These are phyloP conservation scores for Ginglymostoma cirratum DNA, from an alignment of 2,113 vertebrate genomes.

Conservation along the genomic window DNA sequence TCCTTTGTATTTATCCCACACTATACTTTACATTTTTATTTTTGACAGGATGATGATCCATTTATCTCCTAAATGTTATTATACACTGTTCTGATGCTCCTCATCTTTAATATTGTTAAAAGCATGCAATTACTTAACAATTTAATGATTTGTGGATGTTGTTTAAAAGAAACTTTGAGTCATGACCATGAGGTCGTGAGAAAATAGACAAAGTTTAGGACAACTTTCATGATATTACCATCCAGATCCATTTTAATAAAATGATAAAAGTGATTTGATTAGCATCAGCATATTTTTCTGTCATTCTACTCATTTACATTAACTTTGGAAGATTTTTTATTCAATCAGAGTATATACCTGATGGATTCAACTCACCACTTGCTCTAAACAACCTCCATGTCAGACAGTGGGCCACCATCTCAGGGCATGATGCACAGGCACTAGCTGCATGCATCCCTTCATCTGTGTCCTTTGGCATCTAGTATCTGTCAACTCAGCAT, in stretches of 20 bases:
- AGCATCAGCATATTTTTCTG: not conserved
- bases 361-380: no score
- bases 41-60: not conserved
- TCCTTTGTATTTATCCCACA: not conserved
- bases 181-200: not conserved
- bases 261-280: not conserved
- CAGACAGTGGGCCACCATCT: no score
- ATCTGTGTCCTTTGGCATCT: no score
- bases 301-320: not conserved
- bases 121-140: not conserved
- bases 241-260: not conserved
- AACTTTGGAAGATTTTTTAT: not conserved
- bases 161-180: not conserved
- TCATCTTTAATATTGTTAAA: not conserved
- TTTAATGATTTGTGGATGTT: not conserved
- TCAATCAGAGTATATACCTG: not conserved
- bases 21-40: not conserved
- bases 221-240: not conserved
- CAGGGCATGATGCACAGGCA: no score
- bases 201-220: not conserved
- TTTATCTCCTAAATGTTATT: not conserved
- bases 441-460: no score
- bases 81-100: not conserved
- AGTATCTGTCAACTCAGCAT: no score
- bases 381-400: no score